Evolutionary conservation across 1,140 invertebrate genomes (phyloP), one percentile per base, ranked within the genome.

Genomic region (Sinonovacula constricta): DNA sequence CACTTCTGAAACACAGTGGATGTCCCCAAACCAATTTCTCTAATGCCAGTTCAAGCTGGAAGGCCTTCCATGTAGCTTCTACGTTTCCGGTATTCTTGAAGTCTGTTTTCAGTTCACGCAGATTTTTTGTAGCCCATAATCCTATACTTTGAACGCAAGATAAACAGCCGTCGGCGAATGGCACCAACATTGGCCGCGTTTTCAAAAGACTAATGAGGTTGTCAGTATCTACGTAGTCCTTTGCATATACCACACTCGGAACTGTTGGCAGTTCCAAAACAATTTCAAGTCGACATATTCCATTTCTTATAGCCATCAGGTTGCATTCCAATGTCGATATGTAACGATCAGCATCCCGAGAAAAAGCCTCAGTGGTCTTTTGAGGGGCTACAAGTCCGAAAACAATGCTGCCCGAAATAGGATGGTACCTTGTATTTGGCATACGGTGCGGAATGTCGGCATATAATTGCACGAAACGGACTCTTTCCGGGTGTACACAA

Each of bases 1-100:
- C 10, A 24, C 56, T 59, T 4, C 2, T 4, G 4, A 4, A 3
- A 1, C 18, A 12, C 18, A 62, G 36, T 33, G 59, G 59, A 22
- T 3, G 15, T 1, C 59, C 59, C 59, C 12, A 24, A 7, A 62
- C 4, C 12, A 24, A n/a, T 34, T 59, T 62, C n/a, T 62, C 59
- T 2, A 33, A 30, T 33, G 59, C 59, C 33, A 62, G 59, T 18
- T 62, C 59, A n/a, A 62, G 36, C 59, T 62, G 59, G 36, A 28
- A 62, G 3, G 59, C 59, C 22, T n/a, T 31, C 59, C 59, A 62
- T 4, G 30, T 62, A n/a, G 59, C 59, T 62, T 62, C 59, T 33
- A 62, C 30, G 36, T 62, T 62, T 33, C 59, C 59, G 2, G 59
- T 62, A n/a, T 2, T n/a, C 14, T 18, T n/a, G 31, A 28, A 62